Base-by-base conservation (phyloP, 2,113 vertebrate species). In the Tyrannus savana region DNA sequence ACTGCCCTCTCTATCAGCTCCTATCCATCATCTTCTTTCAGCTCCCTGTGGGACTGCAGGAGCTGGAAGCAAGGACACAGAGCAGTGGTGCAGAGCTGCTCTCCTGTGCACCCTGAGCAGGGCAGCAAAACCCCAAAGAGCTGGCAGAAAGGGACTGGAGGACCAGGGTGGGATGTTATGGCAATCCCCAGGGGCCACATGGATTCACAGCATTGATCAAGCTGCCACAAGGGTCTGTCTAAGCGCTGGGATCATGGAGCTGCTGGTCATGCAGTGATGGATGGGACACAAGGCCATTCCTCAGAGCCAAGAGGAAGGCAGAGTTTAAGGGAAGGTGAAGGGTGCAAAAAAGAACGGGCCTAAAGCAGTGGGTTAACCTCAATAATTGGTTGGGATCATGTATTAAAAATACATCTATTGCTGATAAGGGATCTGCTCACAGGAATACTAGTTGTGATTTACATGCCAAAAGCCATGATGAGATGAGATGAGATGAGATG, bases 211-310 rank as follows among this genome's bases (percentile, higher is more conserved):
- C 49, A n/a, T 3, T 1, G 5, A 49, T 2, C 24, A 25, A 62
- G 74, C n/a, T 84, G 30, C 50, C 1, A 0, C 22, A 62, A 23
- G 10, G 37, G 21, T 46, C 37, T n/a, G n/a, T 31, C 18, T n/a
- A 42, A 52, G 41, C 49, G 6, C 39, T 35, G 16, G 30, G 66
- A 47, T 23, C 50, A 3, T 1, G 5, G 39, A 35, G 84, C 55
- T 89, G 60, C 50, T 4, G 21, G 62, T 27, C 14, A 4, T 2
- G 24, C 23, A 47, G 64, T 0, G 5, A 41, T 1, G 19, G 56
- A 37, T 37, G 60, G 73, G 31, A 19, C 64, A 44, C 0, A 1
- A 46, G 47, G 18, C 52, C 0, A 1, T 46, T 44, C 33, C 66
- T 50, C 28, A 50, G 49, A 4, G 35, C 46, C 44, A 11, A 14